Evolutionary conservation across 53 echinoderm and acorn worm genomes (phyloP), one percentile per base, ranked within the genome.

Genomic region (Holothuria leucospilota): DNA sequence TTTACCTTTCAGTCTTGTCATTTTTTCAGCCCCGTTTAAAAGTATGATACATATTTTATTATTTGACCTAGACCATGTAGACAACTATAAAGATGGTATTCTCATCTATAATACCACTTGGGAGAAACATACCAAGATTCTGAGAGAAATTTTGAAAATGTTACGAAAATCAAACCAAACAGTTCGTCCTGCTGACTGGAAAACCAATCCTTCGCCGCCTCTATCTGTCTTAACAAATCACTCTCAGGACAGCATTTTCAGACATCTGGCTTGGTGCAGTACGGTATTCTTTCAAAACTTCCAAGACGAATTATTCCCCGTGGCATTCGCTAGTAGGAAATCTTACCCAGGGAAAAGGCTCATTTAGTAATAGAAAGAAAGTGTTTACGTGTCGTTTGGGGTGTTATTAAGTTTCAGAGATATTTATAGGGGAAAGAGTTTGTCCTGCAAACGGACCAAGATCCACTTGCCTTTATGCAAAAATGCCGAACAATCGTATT

Each of bases 371-470:
- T 70, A 11, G 71, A 70, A 9, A 70, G 71, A 70, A 2, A 38
- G 71, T 70, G 71, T 70, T 70, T 70, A 11, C 0, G 29, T 8
- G 39, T 70, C 18, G 28, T 70, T 34, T 70, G 71, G 71, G 71
- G 29, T 12, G n/a, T n/a, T n/a, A n/a, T n/a, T n/a, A n/a, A n/a
- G n/a, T n/a, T n/a, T n/a, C n/a, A n/a, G n/a, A n/a, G n/a, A n/a
- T n/a, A n/a, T n/a, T n/a, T n/a, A n/a, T n/a, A n/a, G n/a, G n/a
- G n/a, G n/a, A n/a, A n/a, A n/a, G n/a, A n/a, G n/a, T n/a, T n/a
- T n/a, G n/a, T n/a, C n/a, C n/a, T n/a, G n/a, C n/a, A n/a, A n/a
- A 24, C 41, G 39, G 71, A 70, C 71, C 71, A 70, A 27, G 29
- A 21, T 27, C 71, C 71, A 28, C 71, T 70, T 26, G 41, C 39